Evolutionary conservation across 2,797 vertebrate species (phyloP).

Genomic region (Dryobates pubescens): DNA sequence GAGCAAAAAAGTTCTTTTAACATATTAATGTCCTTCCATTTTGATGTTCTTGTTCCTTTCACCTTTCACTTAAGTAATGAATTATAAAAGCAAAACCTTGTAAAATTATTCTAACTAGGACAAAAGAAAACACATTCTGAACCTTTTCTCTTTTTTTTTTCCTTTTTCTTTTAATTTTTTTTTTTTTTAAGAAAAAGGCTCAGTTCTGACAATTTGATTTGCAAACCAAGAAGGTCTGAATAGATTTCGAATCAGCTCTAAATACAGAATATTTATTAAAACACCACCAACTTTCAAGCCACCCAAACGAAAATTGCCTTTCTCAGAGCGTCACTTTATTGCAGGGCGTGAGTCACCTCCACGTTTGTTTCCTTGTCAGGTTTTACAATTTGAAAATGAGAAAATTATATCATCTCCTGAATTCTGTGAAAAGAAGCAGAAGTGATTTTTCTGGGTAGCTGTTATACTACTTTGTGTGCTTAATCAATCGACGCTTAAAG

Average conservation of each 20-base stretch:
- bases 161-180: neutral
- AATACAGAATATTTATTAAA: slow-evolving; percentile 19
- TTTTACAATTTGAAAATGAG: slow-evolving; percentile 22
- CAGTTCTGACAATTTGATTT: neutral
- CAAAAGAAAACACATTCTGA: neutral
- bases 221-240: neutral
- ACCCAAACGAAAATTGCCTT: neutral
- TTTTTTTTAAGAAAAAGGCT: neutral
- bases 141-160: neutral
- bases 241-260: neutral
- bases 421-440: neutral
- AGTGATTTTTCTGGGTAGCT: neutral
- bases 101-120: neutral
- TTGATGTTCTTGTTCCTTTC: neutral
- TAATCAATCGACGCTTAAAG: slow-evolving; percentile 6
- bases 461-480: neutral
- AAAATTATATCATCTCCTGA: slow-evolving; percentile 6
- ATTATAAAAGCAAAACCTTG: neutral
- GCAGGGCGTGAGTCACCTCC: neutral
- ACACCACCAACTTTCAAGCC: neutral
- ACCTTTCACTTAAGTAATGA: neutral
- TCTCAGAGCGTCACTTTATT: neutral
- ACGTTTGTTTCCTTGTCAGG: neutral
- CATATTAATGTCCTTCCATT: rapidly evolving
- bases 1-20: neutral